phyloP scores from a whole-genome alignment of 2,113 vertebrate species.

The Sula dactylatra region DNA sequence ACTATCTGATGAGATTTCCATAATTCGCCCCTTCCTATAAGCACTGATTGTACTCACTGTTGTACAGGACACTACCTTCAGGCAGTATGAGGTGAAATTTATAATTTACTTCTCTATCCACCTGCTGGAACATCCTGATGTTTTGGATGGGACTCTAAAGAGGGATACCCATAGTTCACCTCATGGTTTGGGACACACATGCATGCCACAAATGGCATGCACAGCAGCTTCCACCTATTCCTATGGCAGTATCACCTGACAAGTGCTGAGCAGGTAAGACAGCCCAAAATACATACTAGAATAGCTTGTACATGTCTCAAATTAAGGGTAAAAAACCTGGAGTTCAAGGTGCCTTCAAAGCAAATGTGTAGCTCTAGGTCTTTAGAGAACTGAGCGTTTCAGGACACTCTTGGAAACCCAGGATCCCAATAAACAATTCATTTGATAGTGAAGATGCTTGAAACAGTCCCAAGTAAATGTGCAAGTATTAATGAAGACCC shows the following conservation, averaged over 20 bases:
- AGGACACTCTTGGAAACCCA: neutral
- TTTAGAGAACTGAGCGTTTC: neutral
- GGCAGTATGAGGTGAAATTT: neutral
- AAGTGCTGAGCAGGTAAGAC: neutral
- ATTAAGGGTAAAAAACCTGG: neutral
- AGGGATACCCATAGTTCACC: accelerated
- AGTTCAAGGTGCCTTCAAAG: neutral
- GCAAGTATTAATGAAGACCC: neutral
- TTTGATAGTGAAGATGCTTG: neutral
- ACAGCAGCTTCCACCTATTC: neutral
- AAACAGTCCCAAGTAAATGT: neutral
- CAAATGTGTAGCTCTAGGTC: neutral
- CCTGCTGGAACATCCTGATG: neutral
- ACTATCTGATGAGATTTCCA: neutral
- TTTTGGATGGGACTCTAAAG: neutral
- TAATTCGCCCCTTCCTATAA: neutral
- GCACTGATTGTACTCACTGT: neutral
- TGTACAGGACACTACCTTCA: neutral
- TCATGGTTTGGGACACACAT: neutral
- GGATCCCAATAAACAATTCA: accelerated
- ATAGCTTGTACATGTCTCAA: neutral
- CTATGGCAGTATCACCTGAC: neutral
- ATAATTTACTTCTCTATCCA: neutral
- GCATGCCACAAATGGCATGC: neutral
- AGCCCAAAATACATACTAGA: neutral